Conservation (phyloP, 1,140 invertebrate species). For the Delia radicum region DNA sequence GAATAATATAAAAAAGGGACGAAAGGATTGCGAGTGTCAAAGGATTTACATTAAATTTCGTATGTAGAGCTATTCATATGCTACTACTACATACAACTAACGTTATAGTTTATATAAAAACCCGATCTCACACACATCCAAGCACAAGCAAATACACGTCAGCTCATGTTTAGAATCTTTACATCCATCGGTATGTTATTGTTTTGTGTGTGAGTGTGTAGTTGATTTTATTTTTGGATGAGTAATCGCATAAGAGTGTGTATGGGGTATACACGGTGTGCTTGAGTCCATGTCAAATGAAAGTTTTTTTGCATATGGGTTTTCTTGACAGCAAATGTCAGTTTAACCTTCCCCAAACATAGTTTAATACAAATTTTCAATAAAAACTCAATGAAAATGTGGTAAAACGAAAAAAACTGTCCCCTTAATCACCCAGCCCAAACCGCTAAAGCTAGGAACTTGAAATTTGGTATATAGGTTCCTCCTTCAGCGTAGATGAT, state of each 20-base stretch:
- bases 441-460: too few relatives aligned
- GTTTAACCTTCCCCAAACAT: too few relatives aligned
- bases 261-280: not conserved
- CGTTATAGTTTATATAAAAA: too few relatives aligned
- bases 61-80: slow-evolving; percentile 12
- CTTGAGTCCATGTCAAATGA: too few relatives aligned
- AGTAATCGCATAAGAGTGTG: not conserved
- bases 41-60: slow-evolving; percentile 23
- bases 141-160: not conserved
- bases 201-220: not conserved
- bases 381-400: too few relatives aligned
- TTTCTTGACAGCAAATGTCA: too few relatives aligned
- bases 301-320: too few relatives aligned
- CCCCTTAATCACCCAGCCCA: too few relatives aligned
- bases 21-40: slow-evolving; percentile 25
- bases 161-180: not conserved
- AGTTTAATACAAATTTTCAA: too few relatives aligned
- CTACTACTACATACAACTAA: not conserved
- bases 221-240: not conserved
- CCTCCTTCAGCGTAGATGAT: too few relatives aligned
- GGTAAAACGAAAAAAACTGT: too few relatives aligned
- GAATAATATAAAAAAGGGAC: not conserved
- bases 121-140: not conserved
- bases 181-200: not conserved
- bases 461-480: too few relatives aligned